Evolutionary conservation across 2,888 invertebrate species (phyloP).

Genomic region (Euphydryas editha): DNA sequence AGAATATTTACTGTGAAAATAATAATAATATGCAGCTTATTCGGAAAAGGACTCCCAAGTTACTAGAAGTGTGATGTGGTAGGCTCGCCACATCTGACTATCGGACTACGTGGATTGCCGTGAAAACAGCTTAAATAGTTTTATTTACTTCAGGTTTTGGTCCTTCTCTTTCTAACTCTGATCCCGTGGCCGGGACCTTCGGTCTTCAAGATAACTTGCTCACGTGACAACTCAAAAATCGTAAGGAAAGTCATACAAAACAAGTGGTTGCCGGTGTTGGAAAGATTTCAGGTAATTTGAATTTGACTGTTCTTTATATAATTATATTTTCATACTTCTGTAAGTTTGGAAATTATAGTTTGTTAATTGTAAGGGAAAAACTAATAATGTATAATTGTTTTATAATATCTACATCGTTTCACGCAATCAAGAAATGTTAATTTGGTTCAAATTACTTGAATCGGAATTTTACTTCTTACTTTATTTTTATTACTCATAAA

Average conservation of each 20-base stretch:
- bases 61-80: too few relatives aligned
- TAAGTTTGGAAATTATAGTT: too few relatives aligned
- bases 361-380: background rate
- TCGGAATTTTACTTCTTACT: background rate
- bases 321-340: background rate
- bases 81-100: too few relatives aligned
- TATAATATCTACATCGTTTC: conserved; percentile 12
- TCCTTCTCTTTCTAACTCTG: conserved; percentile 90
- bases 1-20: too few relatives aligned
- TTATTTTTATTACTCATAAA: too few relatives aligned
- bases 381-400: background rate
- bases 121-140: background rate
- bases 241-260: conserved; percentile 94
- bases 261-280: conserved; percentile 95
- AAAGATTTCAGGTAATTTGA: conserved; percentile 88
- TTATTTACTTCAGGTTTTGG: conserved; percentile 86
- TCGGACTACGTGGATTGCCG: background rate
- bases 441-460: background rate
- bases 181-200: conserved; percentile 95
- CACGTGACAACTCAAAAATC: conserved; percentile 94
- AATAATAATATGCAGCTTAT: too few relatives aligned
- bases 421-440: conserved; percentile 29
- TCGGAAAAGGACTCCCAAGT: too few relatives aligned
- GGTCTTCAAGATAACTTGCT: conserved; percentile 93
- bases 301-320: background rate